A percentile compares a stretch with the other conserved stretches of the same genome.
These are phyloP conservation scores for Baryphthengus martii DNA, from an alignment of 2,113 vertebrate species.

Conservation along the genomic window DNA sequence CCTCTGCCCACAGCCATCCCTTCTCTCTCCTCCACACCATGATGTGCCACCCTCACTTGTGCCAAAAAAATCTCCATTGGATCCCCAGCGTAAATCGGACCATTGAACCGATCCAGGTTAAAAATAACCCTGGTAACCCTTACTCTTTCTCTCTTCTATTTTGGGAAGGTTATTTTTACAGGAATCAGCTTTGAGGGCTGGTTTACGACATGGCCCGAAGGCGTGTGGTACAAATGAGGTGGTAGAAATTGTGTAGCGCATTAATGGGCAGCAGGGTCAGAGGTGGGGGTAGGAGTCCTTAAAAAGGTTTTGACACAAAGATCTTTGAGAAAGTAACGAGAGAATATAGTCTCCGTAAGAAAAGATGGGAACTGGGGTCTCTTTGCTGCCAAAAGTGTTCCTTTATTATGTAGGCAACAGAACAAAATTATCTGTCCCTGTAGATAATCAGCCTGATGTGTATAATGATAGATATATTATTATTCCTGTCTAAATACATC, in stretches of 20 bases:
- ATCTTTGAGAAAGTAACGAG: neutral
- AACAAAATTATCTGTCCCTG: neutral
- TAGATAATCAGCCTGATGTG: neutral
- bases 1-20: conserved; percentile 6
- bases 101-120: neutral
- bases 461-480: neutral
- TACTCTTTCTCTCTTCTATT: conserved; percentile 31
- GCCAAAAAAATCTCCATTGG: neutral
- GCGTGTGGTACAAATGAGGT: neutral
- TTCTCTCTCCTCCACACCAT: neutral
- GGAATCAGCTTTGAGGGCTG: neutral
- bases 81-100: conserved; percentile 5
- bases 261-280: neutral
- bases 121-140: conserved; percentile 48
- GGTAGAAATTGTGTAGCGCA: neutral
- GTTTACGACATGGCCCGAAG: neutral
- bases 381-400: neutral
- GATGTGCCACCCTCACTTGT: neutral
- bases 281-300: neutral
- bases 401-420: neutral
- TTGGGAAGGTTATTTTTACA: conserved; percentile 40
- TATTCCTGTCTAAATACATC: conserved; percentile 4
- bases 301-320: neutral
- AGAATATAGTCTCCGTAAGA: neutral
- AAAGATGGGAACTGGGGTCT: neutral